Conservation (phyloP, 2,113 vertebrate species). For the Leptocoma aspasia region DNA sequence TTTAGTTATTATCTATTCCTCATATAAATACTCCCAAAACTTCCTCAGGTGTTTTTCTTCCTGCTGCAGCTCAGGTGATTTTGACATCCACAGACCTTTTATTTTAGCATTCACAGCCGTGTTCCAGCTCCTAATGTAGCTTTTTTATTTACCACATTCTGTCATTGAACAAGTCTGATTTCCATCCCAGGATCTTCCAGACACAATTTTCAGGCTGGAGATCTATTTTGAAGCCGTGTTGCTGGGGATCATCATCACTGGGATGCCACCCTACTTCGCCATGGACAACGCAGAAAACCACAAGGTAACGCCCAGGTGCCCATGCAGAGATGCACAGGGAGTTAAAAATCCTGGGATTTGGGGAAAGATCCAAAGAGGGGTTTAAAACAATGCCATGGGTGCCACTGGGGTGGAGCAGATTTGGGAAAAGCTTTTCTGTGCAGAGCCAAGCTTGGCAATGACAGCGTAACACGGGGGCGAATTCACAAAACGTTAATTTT, state of each 20-base stretch:
- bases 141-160: rapidly evolving
- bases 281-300: slow-evolving; percentile 95
- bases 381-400: neutral
- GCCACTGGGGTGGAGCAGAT: neutral
- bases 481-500: rapidly evolving
- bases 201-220: slow-evolving; percentile 73
- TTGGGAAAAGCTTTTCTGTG: neutral
- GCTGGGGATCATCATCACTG: slow-evolving; percentile 88
- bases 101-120: rapidly evolving
- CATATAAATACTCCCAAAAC: neutral
- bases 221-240: slow-evolving; percentile 83
- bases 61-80: neutral
- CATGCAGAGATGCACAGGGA: rapidly evolving
- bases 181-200: slow-evolving; percentile 71
- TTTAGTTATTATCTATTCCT: neutral
- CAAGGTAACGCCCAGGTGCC: slow-evolving; percentile 74
- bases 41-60: neutral
- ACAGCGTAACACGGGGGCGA: rapidly evolving
- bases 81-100: too few species aligned
- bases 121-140: rapidly evolving
- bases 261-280: slow-evolving; percentile 92
- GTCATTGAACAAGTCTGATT: neutral
- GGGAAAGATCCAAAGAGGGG: rapidly evolving
- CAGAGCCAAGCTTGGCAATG: neutral
- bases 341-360: neutral